Evolutionary conservation across 1,140 invertebrate species (phyloP).

Genomic region (Spodoptera frugiperda): DNA sequence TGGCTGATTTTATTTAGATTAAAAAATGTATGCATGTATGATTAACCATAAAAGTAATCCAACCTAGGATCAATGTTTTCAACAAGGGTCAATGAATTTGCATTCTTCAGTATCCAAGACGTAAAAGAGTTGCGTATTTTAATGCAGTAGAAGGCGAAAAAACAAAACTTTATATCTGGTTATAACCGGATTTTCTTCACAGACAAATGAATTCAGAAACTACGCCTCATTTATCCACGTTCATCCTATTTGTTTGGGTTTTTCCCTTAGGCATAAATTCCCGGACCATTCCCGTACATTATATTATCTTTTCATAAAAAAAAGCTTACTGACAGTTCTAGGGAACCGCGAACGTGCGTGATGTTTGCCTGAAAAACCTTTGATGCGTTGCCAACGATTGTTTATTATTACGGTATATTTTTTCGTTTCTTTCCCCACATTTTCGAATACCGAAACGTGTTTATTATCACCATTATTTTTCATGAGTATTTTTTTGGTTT

Average conservation of each 20-base stretch:
- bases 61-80: too few species aligned
- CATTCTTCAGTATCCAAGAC: too few species aligned
- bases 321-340: not conserved
- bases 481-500: not conserved
- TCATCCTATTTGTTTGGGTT: not conserved
- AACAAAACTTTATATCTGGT: too few species aligned
- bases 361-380: not conserved
- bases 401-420: not conserved
- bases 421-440: not conserved
- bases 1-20: not conserved
- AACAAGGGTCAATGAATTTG: too few species aligned
- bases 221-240: not conserved
- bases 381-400: constrained; percentile 2
- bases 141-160: too few species aligned
- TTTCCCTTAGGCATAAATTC: not conserved
- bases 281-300: not conserved
- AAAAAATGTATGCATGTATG: not conserved
- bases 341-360: not conserved
- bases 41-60: too few species aligned
- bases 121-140: too few species aligned
- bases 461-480: not conserved
- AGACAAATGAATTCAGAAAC: not conserved
- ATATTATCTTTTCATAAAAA: constrained; percentile 8
- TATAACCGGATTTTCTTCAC: not conserved
- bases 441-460: not conserved